These are phyloP conservation scores for Ericerus pela DNA, from an alignment of 1,140 invertebrate species.

Conservation along the genomic window DNA sequence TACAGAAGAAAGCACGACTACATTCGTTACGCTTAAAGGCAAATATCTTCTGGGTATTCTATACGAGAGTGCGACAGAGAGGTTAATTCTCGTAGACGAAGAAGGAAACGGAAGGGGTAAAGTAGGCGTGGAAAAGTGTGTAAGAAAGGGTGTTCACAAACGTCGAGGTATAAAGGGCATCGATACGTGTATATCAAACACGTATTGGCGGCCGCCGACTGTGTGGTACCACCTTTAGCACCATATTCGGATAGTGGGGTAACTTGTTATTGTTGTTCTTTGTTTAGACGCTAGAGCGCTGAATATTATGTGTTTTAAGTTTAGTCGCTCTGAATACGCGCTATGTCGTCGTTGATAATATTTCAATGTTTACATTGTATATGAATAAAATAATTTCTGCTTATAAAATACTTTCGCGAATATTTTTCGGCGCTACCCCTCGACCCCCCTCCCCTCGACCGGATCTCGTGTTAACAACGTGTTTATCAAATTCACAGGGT, in stretches of 20 bases:
- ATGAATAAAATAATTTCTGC: too few relatives aligned
- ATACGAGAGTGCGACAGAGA: too few relatives aligned
- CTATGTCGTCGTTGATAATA: background rate
- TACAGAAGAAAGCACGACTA: too few relatives aligned
- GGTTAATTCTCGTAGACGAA: too few relatives aligned
- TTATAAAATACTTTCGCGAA: conserved; percentile 5
- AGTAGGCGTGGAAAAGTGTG: conserved; percentile 5
- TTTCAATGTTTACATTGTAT: conserved; percentile 7
- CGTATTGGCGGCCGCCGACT: background rate
- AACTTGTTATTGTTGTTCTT: background rate
- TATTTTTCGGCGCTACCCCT: background rate
- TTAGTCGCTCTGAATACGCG: conserved; percentile 7
- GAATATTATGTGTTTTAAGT: conserved; percentile 5
- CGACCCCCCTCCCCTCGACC: background rate
- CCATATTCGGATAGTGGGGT: background rate
- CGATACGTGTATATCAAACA: background rate
- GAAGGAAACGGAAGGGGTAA: background rate
- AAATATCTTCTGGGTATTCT: too few relatives aligned
- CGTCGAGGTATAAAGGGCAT: too few relatives aligned
- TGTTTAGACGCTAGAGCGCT: conserved; percentile 10
- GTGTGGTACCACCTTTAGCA: background rate
- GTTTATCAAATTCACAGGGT: conserved; percentile 1
- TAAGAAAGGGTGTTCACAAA: too few relatives aligned
- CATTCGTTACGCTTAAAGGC: too few relatives aligned
- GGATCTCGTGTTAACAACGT: conserved; percentile 6